Evolutionary conservation across 2,888 invertebrate genomes (phyloP).

Genomic region (Cosmopolites sordidus): DNA sequence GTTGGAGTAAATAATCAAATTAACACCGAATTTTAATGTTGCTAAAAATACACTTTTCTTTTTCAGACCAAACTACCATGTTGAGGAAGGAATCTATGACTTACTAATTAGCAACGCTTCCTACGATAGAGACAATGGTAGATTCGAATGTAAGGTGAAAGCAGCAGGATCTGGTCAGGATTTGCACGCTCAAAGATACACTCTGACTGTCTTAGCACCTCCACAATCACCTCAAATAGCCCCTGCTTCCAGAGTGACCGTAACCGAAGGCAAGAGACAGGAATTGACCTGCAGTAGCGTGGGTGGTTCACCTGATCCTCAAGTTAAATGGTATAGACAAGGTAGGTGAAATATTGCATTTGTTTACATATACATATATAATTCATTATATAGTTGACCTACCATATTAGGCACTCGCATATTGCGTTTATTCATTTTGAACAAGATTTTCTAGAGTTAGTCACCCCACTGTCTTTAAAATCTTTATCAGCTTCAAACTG

Average conservation of each 20-base stretch:
- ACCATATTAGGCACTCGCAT: too few species aligned
- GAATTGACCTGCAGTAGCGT: constrained; percentile 76
- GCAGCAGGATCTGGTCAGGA: constrained; percentile 78
- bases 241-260: constrained; percentile 71
- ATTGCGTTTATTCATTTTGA: too few species aligned
- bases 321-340: constrained; percentile 80
- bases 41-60: too few species aligned
- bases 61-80: constrained; percentile 71
- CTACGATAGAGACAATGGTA: constrained; percentile 86
- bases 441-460: too few species aligned
- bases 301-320: constrained; percentile 88
- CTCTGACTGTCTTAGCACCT: constrained; percentile 78
- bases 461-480: too few species aligned
- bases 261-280: constrained; percentile 75
- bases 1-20: too few species aligned
- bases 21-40: too few species aligned
- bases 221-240: constrained; percentile 76
- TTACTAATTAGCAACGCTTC: constrained; percentile 83
- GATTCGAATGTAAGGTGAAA: constrained; percentile 86
- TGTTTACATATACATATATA: too few species aligned
- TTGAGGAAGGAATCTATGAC: constrained; percentile 81
- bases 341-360: constrained; percentile 43
- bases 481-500: too few species aligned
- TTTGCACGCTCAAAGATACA: constrained; percentile 78
- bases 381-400: too few species aligned